Percentiles rank a stretch among this genome's conserved stretches.
phyloP scores from a whole-genome alignment of 2,888 invertebrate species.

The Trachelus tabidus region DNA sequence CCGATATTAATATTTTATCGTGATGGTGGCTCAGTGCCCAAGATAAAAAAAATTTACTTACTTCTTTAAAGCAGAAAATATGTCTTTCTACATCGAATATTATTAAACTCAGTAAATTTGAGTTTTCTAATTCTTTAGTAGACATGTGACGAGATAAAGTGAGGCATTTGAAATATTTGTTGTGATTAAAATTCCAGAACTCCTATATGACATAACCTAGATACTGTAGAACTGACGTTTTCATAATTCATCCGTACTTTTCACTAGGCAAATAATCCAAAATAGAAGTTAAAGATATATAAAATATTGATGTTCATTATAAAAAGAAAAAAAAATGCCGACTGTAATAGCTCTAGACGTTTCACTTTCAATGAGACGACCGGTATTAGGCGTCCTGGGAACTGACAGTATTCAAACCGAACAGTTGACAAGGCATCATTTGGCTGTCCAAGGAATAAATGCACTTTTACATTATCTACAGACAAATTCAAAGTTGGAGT shows the following conservation, averaged over 20 bases:
- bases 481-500: constrained; percentile 76
- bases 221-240: neutral
- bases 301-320: neutral
- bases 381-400: constrained; percentile 68
- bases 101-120: neutral
- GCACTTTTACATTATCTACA: constrained; percentile 75
- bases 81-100: neutral
- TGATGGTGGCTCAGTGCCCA: neutral
- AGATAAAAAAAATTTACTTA: neutral
- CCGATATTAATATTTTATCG: neutral
- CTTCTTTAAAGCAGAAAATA: neutral
- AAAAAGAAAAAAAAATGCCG: constrained; percentile 70
- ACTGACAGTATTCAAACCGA: constrained; percentile 65
- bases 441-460: constrained; percentile 76
- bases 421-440: constrained; percentile 70
- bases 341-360: constrained; percentile 79
- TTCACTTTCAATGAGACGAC: constrained; percentile 78
- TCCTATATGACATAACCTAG: neutral
- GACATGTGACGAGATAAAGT: neutral
- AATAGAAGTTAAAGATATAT: neutral
- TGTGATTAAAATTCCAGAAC: neutral
- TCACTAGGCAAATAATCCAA: neutral
- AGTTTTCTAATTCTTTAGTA: neutral
- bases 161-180: neutral
- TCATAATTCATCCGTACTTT: neutral